Base-by-base conservation (phyloP, 2,888 invertebrate species). In the Cryptophagus acutangulus region DNA sequence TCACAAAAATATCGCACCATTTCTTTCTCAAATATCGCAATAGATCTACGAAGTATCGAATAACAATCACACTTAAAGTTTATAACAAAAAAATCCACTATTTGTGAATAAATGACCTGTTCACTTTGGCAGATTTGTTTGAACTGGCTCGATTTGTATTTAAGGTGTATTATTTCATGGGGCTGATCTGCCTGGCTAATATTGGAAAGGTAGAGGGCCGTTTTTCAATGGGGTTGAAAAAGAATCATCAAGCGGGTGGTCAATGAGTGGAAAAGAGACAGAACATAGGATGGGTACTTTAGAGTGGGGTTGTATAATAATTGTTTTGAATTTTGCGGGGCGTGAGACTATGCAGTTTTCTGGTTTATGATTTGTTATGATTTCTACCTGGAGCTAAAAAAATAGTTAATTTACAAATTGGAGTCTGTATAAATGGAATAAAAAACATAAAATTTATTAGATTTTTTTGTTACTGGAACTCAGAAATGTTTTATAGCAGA, bases 291-390 rank as follows among this genome's bases (percentile, higher is more conserved):
- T 14, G 31, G 31, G 31, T 12, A 8, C 31, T 16, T 31, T 36
- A 33, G 10, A 17, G 33, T 36, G 31, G 14, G 24, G 34, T 36
- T 15, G 31, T 46, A 48, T 43, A 40, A 33, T 29, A 41, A 52
- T 48, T 54, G 44, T 51, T 50, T 50, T 36, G 25, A 45, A 38
- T 46, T 51, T 53, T 45, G 46, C 42, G 40, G 57, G 58, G 58
- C 60, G 62, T 63, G 61, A 61, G 57, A 59, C 38, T 62, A 64
- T 64, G 62, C 59, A 58, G 53, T 55, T 62, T 61, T 54, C 45
- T 39, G 30, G 36, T 45, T 51, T 46, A 45, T 40, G 46, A 46
- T 49, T 54, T 49, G 45, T 38, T 36, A 33, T 34, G 13, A 15
- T 15, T 33, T 33, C 34, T 46, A 45, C 43, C 40, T 42, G 48